Base-by-base conservation (phyloP, 2,888 invertebrate species). In the Dolichomitus sp. region DNA sequence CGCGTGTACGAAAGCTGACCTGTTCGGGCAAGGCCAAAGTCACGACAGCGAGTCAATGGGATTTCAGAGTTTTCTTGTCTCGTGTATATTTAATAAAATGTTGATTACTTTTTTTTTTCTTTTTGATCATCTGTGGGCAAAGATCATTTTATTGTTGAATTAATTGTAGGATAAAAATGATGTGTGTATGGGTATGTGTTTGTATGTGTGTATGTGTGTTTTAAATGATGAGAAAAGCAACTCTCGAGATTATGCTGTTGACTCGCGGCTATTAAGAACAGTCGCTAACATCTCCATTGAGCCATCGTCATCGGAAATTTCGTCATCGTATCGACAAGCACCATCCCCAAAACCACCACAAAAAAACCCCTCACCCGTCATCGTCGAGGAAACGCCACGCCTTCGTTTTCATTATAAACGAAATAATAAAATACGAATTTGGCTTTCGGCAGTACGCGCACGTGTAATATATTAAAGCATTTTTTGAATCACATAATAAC, bases 401-500 rank as follows among this genome's bases (percentile, higher is more conserved):
- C 80, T 77, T 81, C 81, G 81, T 81, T 84, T 81, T 81, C 72
- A 83, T 76, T 78, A 78, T 72, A 59, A 54, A 48, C 63, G 65
- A 66, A 70, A 84, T 81, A 81, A 81, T 78, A 74, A 83, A 83
- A 78, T 77, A 83, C 81, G 77, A 75, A 79, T 83, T 70, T 69
- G 82, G 82, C 76, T 82, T 84, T 73, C 59, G 82, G 77, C 83
- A 74, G 70, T 84, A 84, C 84, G 86, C 84, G 88, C 90, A 88
- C 87, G 85, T 88, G 89, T 89, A 90, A 89, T 77, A 90, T 90
- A 88, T 88, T 88, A 88, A 88, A 75, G 87, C 88, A 88, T 86
- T 86, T 87, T 80, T 84, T 84, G 84, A 63, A 83, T 80, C 79
- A 83, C 83, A 63, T 73, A 77, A 80, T 68, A 72, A 68, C 65